phyloP scores from a whole-genome alignment of 2,797 vertebrate genomes.

The Chaenodraco wilsoni region DNA sequence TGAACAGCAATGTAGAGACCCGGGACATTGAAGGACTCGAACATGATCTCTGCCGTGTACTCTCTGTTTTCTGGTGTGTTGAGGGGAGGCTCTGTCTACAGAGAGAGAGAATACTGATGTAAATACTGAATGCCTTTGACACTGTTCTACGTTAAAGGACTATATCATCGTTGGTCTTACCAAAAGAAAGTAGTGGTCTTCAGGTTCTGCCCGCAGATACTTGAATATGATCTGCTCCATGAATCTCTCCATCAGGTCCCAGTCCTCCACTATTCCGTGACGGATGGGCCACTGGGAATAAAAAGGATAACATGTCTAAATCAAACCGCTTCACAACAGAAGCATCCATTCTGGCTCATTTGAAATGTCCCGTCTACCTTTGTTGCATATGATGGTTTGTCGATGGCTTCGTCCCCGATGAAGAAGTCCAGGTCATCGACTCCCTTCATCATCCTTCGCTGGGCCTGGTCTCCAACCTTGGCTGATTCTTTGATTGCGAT shows the following conservation, averaged over 20 bases:
- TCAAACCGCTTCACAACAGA: not conserved
- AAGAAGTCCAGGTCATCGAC: slow-evolving; percentile 98
- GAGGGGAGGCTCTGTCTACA: slow-evolving; percentile 92
- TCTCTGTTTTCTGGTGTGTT: slow-evolving; percentile 96
- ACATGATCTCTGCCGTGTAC: slow-evolving; percentile 96
- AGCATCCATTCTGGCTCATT: too few relatives aligned
- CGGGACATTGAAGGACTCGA: slow-evolving; percentile 95
- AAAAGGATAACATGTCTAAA: not conserved
- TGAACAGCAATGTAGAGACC: slow-evolving; percentile 96
- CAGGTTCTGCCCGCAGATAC: slow-evolving; percentile 96
- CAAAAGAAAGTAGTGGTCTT: slow-evolving; percentile 98
- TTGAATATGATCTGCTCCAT: slow-evolving; percentile 99
- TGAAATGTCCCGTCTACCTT: slow-evolving; percentile 83
- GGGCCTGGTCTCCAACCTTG: slow-evolving; percentile 97
- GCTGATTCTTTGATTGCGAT: slow-evolving; percentile 99
- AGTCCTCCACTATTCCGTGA: slow-evolving; percentile 97
- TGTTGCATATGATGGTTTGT: slow-evolving; percentile 96
- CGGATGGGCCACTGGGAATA: slow-evolving; percentile 93
- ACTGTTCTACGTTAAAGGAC: too few relatives aligned
- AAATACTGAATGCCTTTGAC: not conserved
- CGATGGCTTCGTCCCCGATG: slow-evolving; percentile 98
- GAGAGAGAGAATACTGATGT: not conserved
- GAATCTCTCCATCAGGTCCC: slow-evolving; percentile 98
- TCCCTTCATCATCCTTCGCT: slow-evolving; percentile 97
- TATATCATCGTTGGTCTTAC: slow-evolving; percentile 71